phyloP scores from a whole-genome alignment of 2,797 vertebrate genomes.

The Podarcis siculus region DNA sequence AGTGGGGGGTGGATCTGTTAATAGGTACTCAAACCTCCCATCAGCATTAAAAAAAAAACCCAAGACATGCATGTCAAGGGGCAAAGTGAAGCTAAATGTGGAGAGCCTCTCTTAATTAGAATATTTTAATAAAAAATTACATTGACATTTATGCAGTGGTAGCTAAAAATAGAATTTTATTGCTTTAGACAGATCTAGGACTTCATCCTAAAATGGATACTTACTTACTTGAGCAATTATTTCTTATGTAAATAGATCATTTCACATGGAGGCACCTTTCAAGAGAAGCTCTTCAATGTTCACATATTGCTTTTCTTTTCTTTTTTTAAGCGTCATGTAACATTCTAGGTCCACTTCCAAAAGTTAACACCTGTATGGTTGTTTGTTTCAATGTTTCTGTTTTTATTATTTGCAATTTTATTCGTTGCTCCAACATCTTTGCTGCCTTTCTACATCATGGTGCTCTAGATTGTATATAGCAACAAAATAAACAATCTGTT shows the following conservation, averaged over 20 bases:
- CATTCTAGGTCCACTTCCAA: not conserved
- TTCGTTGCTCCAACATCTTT: not conserved
- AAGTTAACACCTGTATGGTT: not conserved
- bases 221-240: constrained; percentile 9
- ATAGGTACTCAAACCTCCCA: not conserved
- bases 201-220: not conserved
- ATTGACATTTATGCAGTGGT: constrained; percentile 38
- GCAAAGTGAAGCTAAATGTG: constrained; percentile 18
- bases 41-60: not conserved
- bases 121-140: constrained; percentile 41
- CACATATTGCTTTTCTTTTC: not conserved
- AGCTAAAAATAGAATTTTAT: constrained; percentile 36
- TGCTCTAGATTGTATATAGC: not conserved
- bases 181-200: constrained; percentile 25
- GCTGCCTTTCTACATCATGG: not conserved
- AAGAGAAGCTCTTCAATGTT: not conserved
- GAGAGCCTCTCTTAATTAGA: constrained; percentile 33
- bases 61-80: constrained; percentile 22
- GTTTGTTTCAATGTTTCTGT: not conserved
- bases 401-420: not conserved
- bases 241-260: constrained; percentile 5
- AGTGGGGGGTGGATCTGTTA: not conserved
- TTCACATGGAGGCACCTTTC: not conserved
- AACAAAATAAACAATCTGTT: not conserved
- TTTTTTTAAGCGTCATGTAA: not conserved